Evolutionary conservation across 2,888 invertebrate genomes (phyloP), one percentile per base, ranked within the genome.

Genomic region (Heliconius hortense): DNA sequence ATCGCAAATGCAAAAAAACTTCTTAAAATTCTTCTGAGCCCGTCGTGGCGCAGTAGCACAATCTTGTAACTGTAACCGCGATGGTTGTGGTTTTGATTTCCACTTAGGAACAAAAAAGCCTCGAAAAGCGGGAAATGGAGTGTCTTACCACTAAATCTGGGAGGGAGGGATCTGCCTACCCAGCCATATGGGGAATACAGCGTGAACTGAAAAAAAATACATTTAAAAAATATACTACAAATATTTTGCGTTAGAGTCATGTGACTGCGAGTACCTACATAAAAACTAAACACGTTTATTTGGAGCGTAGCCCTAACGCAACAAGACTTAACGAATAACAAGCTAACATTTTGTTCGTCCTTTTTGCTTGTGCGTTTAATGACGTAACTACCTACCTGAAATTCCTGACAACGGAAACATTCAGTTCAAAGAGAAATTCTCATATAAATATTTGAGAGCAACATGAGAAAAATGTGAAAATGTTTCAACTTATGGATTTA

Each of bases 401-500:
- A 79, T 79, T 74, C 77, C 70, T 74, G 72, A 74, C 76, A 79
- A 72, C 70, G 74, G 75, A 72, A 77, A 79, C 75, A 74, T 78
- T 74, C 67, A 60, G 68, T 73, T 73, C 78, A 78, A 79, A 79
- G 78, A 73, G 74, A 75, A 79, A 78, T 79, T 75, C 74, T 75
- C 76, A 74, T 76, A 73, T 69, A 76, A 78, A 78, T 78, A 77
- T 77, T 78, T 74, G 69, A 67, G 74, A 68, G 72, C 59, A 75
- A 76, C 72, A 76, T 73, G 69, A 79, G 78, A 78, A 79, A 79
- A 78, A 76, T 78, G 76, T 74, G 72, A 73, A 76, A 76, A 79
- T 74, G 63, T 79, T 79, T 73, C 73, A 79, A 76, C 75, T 75
- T 73, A 79, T 66, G 76, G 73, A 79, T 77, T 79, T 76, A 81